Evolutionary conservation across 2,797 vertebrate species (phyloP).

Genomic region (Taeniopygia guttata): DNA sequence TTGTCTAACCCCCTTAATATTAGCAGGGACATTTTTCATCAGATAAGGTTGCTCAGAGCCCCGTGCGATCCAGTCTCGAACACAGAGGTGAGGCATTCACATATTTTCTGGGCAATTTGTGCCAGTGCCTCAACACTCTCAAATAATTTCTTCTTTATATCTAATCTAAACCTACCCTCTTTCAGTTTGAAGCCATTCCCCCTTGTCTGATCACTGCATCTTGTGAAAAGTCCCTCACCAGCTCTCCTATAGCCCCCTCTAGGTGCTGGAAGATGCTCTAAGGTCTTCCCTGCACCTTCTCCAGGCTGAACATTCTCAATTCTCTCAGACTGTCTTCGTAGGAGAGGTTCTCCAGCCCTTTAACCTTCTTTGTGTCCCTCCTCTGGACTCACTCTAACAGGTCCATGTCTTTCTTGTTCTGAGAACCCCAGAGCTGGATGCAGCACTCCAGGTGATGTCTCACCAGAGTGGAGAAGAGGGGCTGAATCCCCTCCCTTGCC

Average conservation of each 20-base stretch:
- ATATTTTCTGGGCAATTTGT: background rate
- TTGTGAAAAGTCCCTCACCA: background rate
- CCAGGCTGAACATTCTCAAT: background rate
- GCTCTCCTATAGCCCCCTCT: background rate
- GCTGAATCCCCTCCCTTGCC: background rate
- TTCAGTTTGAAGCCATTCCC: background rate
- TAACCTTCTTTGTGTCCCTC: background rate
- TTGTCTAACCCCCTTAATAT: background rate
- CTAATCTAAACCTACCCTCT: background rate
- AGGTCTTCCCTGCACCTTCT: background rate
- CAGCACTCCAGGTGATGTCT: background rate
- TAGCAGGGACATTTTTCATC: background rate
- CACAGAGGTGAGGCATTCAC: background rate
- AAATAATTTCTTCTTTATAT: background rate
- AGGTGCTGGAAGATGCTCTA: background rate
- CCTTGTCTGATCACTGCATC: background rate
- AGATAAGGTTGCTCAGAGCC: background rate
- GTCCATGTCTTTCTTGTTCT: background rate
- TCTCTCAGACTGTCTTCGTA: background rate
- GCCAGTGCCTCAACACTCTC: background rate
- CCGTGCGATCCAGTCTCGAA: background rate
- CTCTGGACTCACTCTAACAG: background rate
- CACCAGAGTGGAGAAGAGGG: background rate
- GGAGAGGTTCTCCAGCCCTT: background rate
- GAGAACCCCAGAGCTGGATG: background rate